Evolutionary conservation across 1,140 invertebrate species (phyloP).

Genomic region (Mizuhopecten yessoensis): DNA sequence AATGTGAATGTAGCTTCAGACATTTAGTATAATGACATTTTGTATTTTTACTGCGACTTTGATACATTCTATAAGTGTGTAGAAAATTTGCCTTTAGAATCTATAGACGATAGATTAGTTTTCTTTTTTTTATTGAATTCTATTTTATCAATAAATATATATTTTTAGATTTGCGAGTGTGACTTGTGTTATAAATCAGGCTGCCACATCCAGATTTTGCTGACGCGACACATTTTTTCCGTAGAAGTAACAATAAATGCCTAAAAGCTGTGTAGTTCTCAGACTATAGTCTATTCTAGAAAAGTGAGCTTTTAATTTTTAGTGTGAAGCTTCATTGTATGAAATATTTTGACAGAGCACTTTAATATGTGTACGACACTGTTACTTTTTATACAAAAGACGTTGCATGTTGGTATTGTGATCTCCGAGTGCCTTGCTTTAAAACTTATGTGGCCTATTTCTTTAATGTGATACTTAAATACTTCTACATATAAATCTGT

Average conservation of each 20-base stretch:
- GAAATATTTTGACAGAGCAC: not conserved
- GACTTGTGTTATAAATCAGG: not conserved
- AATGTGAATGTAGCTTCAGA: not conserved
- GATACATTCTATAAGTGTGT: not conserved
- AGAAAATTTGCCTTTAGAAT: not conserved
- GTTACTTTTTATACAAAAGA: not conserved
- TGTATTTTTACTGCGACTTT: not conserved
- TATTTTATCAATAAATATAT: not conserved
- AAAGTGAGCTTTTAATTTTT: not conserved
- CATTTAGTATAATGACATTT: not conserved
- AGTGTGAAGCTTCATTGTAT: not conserved
- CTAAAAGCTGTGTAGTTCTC: not conserved
- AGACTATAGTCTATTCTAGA: not conserved
- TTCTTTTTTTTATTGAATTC: no score
- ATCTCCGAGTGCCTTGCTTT: not conserved
- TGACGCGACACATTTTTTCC: no score
- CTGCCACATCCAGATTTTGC: no score
- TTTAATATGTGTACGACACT: not conserved
- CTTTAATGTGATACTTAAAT: not conserved
- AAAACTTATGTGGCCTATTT: not conserved
- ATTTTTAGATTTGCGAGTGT: not conserved
- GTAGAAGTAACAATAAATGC: no score
- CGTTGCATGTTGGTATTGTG: constrained; percentile 25
- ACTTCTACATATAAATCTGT: not conserved
- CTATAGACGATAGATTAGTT: not conserved